Base-by-base conservation (phyloP, 2,113 vertebrate species). In the Sebastes fasciatus region DNA sequence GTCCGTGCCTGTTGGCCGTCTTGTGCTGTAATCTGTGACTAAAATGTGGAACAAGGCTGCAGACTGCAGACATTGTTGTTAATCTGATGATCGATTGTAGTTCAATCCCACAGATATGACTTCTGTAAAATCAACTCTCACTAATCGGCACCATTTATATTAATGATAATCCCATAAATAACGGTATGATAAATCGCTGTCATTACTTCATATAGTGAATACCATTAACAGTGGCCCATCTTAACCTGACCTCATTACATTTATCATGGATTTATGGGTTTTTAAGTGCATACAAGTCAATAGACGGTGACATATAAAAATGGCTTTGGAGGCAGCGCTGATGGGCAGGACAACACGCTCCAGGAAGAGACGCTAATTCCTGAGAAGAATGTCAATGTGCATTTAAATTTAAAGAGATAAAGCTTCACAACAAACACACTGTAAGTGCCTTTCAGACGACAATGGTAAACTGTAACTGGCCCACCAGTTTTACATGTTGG, bases 221-320 rank as follows among this genome's bases (percentile, higher is more conserved):
- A 54, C 43, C 70, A 78, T 89, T 86, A 34, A 83, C 21, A 66
- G 60, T 16, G 16, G 78, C 60, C 74, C 72, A 70, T 84, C 76
- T 48, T 68, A 88, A 77, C 46, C 65, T 82, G 85, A 92, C 91
- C 82, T 92, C 86, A 84, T 90, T 90, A 88, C 80, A 87, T 91
- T 89, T 84, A 78, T 88, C 76, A 74, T 77, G 76, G 83, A 90
- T 88, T 92, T 81, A 89, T 86, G 83, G 21, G 9, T 74, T 51
- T 51, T 65, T 9, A 51, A 26, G 61, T 64, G 67, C 76, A 73
- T 80, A 68, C 40, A 58, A 84, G 83, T 89, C 74, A 88, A 85
- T 87, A 70, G 55, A 77, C 40, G 42, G 58, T 75, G 84, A 79
- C 72, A 77, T 86, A 73, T 83, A 72, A 88, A 90, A 77, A 90